Evolutionary conservation across 2,113 vertebrate species (phyloP).

Genomic region (Notechis scutatus): DNA sequence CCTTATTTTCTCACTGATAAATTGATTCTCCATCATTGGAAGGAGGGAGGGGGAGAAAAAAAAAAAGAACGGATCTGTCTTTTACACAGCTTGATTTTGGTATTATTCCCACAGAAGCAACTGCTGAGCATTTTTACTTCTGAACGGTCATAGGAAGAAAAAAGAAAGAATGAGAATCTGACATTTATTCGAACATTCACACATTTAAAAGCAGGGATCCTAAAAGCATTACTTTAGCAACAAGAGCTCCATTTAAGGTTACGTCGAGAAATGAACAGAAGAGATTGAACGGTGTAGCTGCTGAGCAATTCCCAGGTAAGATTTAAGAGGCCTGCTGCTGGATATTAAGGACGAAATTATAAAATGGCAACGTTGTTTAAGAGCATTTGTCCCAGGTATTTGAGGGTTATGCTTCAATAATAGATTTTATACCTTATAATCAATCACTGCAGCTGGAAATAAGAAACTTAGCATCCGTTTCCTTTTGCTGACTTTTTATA

Average conservation of each 20-base stretch:
- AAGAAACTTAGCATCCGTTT: not conserved
- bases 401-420: not conserved
- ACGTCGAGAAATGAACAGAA: not conserved
- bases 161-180: conserved; percentile 10
- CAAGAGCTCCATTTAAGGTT: not conserved
- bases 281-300: not conserved
- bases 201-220: conserved; percentile 49
- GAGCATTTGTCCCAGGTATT: too few relatives aligned
- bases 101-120: conserved; percentile 45
- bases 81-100: conserved; percentile 42
- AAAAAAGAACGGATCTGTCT: not conserved
- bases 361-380: not conserved
- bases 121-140: conserved; percentile 59
- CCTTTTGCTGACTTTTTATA: not conserved
- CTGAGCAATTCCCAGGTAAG: not conserved
- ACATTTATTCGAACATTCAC: conserved; percentile 54
- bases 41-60: not conserved
- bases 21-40: conserved; percentile 5
- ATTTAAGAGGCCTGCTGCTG: not conserved
- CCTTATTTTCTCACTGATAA: not conserved
- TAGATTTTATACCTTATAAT: not conserved
- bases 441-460: not conserved
- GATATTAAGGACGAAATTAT: not conserved
- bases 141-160: conserved; percentile 43
- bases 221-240: not conserved